Conservation (phyloP, 2,888 invertebrate species). For the Elgonia sp. region DNA sequence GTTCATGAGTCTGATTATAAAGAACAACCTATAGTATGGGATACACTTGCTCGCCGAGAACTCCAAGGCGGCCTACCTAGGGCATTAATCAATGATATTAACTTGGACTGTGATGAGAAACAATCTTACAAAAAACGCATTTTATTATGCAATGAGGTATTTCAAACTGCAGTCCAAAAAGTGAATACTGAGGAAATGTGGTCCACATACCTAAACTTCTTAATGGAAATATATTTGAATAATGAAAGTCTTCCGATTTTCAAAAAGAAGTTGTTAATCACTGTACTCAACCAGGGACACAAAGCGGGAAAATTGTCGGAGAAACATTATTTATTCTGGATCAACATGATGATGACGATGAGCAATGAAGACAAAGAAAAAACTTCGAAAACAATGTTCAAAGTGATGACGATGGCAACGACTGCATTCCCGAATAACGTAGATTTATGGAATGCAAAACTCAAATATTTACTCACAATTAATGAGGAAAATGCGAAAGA, state of each 20-base stretch:
- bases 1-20: slow-evolving; percentile 84
- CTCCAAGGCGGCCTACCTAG: slow-evolving; percentile 86
- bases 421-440: slow-evolving; percentile 86
- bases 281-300: slow-evolving; percentile 88
- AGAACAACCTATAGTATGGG: slow-evolving; percentile 89
- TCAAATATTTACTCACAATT: slow-evolving; percentile 87
- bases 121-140: slow-evolving; percentile 86
- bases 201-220: slow-evolving; percentile 88
- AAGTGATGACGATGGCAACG: slow-evolving; percentile 87
- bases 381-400: slow-evolving; percentile 82
- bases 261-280: slow-evolving; percentile 87
- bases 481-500: slow-evolving; percentile 86
- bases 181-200: slow-evolving; percentile 88
- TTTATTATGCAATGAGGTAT: slow-evolving; percentile 87
- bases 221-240: slow-evolving; percentile 88
- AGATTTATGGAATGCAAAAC: slow-evolving; percentile 88
- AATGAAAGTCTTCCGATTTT: slow-evolving; percentile 86
- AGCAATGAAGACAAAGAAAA: slow-evolving; percentile 77
- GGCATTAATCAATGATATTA: slow-evolving; percentile 78
- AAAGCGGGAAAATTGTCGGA: slow-evolving; percentile 87
- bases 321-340: slow-evolving; percentile 87
- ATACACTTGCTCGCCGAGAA: slow-evolving; percentile 89
- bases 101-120: slow-evolving; percentile 81
- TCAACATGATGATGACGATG: slow-evolving; percentile 81
- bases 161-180: slow-evolving; percentile 87